phyloP scores from a whole-genome alignment of 2,797 vertebrate genomes.

The Arremon aurantiirostris region DNA sequence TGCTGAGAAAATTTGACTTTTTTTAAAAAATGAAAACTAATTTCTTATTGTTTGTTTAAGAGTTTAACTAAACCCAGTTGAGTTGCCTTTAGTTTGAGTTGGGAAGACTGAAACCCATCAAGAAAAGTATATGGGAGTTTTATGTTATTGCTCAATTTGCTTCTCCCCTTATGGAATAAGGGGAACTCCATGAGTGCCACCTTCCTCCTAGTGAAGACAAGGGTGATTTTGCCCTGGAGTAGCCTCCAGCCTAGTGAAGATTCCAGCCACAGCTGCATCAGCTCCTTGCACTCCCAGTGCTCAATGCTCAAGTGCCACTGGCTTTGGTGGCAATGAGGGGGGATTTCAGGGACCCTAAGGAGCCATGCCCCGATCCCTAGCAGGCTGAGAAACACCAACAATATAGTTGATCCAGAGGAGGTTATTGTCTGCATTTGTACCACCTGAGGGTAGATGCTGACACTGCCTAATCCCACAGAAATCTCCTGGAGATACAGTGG shows the following conservation, averaged over 20 bases:
- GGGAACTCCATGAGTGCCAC: neutral
- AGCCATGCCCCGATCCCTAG: fast-evolving
- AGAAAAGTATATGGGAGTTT: neutral
- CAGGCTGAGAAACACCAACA: neutral
- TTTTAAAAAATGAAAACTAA: neutral
- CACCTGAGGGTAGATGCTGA: neutral
- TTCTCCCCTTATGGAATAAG: neutral
- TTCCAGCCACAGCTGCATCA: fast-evolving
- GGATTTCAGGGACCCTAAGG: neutral
- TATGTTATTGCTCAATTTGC: neutral
- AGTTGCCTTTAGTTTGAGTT: neutral
- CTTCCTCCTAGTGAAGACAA: neutral
- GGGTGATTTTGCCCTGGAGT: neutral
- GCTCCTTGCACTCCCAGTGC: neutral
- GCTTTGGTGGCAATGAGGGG: neutral
- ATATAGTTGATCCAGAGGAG: neutral
- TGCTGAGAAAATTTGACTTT: neutral
- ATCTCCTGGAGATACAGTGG: neutral
- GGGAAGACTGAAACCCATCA: neutral
- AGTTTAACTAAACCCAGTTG: neutral
- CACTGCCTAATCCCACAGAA: neutral
- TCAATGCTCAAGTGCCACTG: neutral
- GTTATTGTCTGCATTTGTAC: neutral
- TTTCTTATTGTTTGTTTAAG: neutral
- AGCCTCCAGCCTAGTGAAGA: neutral